Evolutionary conservation across 2,113 vertebrate species (phyloP).

Genomic region (Fulmarus glacialis): DNA sequence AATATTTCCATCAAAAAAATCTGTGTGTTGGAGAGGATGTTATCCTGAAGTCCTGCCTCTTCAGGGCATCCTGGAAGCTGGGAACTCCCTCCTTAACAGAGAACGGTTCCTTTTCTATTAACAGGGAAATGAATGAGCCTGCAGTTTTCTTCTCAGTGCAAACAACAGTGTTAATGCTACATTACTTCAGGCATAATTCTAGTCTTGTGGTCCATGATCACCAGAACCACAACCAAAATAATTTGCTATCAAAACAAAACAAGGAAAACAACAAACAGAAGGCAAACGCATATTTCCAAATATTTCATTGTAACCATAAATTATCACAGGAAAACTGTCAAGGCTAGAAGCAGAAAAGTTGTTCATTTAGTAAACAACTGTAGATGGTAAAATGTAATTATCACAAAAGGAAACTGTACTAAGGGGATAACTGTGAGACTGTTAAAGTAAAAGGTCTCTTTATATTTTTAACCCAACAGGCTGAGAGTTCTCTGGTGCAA

Average conservation of each 20-base stretch:
- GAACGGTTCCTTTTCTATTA: neutral
- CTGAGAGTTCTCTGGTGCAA: slow-evolving; percentile 64
- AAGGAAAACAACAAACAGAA: neutral
- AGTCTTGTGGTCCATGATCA: neutral
- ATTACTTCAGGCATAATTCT: neutral
- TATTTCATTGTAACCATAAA: slow-evolving; percentile 45
- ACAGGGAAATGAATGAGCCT: neutral
- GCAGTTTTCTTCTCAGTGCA: neutral
- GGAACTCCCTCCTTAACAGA: neutral
- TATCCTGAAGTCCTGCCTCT: neutral
- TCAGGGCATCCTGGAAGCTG: neutral
- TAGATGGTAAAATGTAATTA: slow-evolving; percentile 70
- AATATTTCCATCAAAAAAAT: neutral
- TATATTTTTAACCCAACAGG: slow-evolving; percentile 71
- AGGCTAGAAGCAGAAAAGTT: slow-evolving; percentile 67
- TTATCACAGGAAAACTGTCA: slow-evolving; percentile 50
- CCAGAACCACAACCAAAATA: neutral
- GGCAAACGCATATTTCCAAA: slow-evolving; percentile 4
- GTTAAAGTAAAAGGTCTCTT: slow-evolving; percentile 72
- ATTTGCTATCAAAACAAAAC: neutral
- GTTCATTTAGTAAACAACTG: slow-evolving; percentile 71
- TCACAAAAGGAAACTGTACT: slow-evolving; percentile 75
- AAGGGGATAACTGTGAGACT: slow-evolving; percentile 70
- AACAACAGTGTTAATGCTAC: neutral
- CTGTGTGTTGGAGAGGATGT: neutral